Evolutionary conservation across 2,797 vertebrate species (phyloP).

Genomic region (Danionella dracula): DNA sequence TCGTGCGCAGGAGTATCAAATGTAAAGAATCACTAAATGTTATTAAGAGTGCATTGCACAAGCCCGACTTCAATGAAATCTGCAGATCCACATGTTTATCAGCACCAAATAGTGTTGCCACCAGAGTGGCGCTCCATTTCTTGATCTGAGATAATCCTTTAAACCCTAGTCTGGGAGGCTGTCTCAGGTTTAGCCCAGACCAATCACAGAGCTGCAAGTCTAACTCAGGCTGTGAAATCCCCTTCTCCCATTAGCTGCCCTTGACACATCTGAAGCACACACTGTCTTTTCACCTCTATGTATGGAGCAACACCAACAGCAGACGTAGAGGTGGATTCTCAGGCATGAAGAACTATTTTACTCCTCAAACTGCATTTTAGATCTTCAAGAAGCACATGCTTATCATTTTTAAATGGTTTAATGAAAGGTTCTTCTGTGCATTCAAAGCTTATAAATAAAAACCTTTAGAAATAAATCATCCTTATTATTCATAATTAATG

Average conservation of each 20-base stretch:
- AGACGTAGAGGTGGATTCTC: neutral
- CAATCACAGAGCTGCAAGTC: constrained; percentile 30
- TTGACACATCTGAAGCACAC: constrained; percentile 46
- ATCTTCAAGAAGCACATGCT: too few species aligned
- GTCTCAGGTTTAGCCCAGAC: constrained; percentile 35
- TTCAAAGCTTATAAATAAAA: too few species aligned
- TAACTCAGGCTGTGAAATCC: constrained; percentile 41
- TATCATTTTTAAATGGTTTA: too few species aligned
- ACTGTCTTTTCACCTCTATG: constrained; percentile 47
- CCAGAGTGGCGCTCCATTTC: constrained; percentile 26
- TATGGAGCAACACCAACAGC: constrained; percentile 17
- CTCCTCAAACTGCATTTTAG: neutral
- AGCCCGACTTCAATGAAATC: neutral
- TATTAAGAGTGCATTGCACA: neutral
- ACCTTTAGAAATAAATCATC: too few species aligned
- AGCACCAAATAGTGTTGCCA: neutral
- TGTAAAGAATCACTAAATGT: neutral
- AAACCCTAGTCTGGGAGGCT: constrained; percentile 42
- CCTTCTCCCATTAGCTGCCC: constrained; percentile 49
- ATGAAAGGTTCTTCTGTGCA: too few species aligned
- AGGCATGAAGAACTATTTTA: neutral
- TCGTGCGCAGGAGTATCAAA: neutral
- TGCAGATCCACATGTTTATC: neutral
- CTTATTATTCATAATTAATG: too few species aligned
- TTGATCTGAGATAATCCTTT: constrained; percentile 44